These are phyloP conservation scores for Ochropacha duplaris DNA, from an alignment of 2,888 invertebrate genomes.

Conservation along the genomic window DNA sequence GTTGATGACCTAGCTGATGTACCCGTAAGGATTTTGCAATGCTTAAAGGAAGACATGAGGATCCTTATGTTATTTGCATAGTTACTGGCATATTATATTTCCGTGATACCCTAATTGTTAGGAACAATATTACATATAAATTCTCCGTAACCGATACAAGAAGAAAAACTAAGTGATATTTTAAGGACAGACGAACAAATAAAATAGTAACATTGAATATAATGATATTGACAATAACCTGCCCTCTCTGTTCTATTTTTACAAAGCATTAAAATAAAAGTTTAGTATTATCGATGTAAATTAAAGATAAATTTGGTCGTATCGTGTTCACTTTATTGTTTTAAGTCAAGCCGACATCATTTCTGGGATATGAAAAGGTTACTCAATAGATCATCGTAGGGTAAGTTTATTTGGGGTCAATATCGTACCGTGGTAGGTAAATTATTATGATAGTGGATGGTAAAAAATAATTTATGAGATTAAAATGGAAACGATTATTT, in stretches of 20 bases:
- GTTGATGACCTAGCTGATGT: slow-evolving; percentile 51
- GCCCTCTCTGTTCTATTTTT: background rate
- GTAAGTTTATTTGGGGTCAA: background rate
- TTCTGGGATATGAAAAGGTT: background rate
- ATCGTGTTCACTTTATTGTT: background rate
- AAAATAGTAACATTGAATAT: background rate
- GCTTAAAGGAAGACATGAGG: slow-evolving; percentile 27
- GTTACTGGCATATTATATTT: background rate
- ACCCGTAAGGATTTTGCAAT: slow-evolving; percentile 25
- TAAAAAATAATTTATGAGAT: too few species aligned
- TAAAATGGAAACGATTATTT: too few species aligned
- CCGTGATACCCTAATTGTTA: background rate
- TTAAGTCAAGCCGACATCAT: background rate
- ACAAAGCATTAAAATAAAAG: background rate
- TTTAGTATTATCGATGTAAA: slow-evolving; percentile 6
- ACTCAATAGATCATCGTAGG: background rate
- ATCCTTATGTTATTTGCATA: slow-evolving; percentile 3
- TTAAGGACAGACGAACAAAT: background rate
- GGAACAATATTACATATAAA: background rate
- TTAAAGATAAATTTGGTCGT: background rate
- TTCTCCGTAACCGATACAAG: background rate
- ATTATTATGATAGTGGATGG: too few species aligned
- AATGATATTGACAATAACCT: background rate
- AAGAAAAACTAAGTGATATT: background rate
- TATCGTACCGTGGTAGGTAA: too few species aligned